Conservation (phyloP, 2,113 vertebrate genomes). For the Globicephala melas region DNA sequence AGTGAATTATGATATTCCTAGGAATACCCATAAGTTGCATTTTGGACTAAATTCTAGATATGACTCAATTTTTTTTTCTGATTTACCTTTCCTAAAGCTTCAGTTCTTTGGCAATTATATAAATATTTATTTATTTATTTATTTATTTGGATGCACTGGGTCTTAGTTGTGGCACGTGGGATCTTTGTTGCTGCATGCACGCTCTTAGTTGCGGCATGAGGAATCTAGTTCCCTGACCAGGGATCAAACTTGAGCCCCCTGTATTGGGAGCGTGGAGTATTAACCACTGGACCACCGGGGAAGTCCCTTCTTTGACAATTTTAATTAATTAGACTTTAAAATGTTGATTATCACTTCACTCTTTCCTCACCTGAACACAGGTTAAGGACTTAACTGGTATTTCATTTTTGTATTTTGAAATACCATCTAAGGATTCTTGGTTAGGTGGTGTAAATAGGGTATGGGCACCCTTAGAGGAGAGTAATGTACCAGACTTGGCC, state of each 20-base stretch:
- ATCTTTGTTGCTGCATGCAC: too few relatives aligned
- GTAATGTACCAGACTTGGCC: too few relatives aligned
- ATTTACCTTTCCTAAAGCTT: not conserved
- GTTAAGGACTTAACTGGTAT: not conserved
- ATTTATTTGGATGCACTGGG: too few relatives aligned
- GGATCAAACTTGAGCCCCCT: too few relatives aligned
- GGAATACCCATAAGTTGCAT: not conserved
- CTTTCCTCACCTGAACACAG: not conserved
- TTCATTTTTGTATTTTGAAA: slow-evolving; percentile 22
- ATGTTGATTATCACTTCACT: not conserved
- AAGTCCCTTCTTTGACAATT: not conserved
- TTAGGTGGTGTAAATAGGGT: not conserved
- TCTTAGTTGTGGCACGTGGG: too few relatives aligned
- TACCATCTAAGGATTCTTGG: not conserved
- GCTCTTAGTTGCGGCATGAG: too few relatives aligned
- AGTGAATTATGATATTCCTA: not conserved
- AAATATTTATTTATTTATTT: too few relatives aligned
- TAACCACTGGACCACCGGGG: too few relatives aligned
- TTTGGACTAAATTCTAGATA: not conserved
- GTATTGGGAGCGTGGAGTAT: too few relatives aligned
- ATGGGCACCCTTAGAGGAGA: not conserved
- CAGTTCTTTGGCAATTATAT: not conserved
- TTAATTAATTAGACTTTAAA: slow-evolving; percentile 1
- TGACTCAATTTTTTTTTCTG: not conserved
- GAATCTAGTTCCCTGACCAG: too few relatives aligned